Base-by-base conservation (phyloP, 64 coral and sea anemone species). In the Astreopora myriophthalma region DNA sequence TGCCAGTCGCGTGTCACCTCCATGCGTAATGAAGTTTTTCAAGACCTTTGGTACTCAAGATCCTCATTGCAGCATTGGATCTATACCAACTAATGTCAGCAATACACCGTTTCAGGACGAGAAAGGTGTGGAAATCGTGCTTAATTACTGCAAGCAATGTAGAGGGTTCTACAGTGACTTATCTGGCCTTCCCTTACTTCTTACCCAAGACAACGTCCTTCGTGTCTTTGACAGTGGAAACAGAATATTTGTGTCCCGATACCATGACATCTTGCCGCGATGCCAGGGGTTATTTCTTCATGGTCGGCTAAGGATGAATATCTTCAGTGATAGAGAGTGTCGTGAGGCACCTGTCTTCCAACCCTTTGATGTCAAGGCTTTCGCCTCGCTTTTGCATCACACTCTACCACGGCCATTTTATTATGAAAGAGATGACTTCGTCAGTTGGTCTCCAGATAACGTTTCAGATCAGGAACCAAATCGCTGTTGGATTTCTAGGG, bases 161-260 rank as follows among this genome's bases (percentile, higher is more conserved):
- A 8, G 25, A 57, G 37, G 8, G 8, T 83, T 91, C 19, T 35
- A 2, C 27, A 24, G 49, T 33, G 12, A 40, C n/a, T 79, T 91
- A 32, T 25, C 64, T 38, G 89, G 89, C 8, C 76, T 91, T 11
- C 89, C 89, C 2, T 71, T 91, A 40, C 69, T 91, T 35, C 66
- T 91, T 26, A 91, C 89, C 6, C 89, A 91, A 83, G 89, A 91
- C 69, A 71, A 71, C 37, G 24, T 82, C 3, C 89, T 91, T 38
- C 62, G 78, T 26, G 78, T 58, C 7, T 83, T 91, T 58, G 63
- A 79, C 28, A 5, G 5, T 12, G 12, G 1, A 1, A 7, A 69
- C 42, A 76, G 63, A 26, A 79, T 33, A 19, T 91, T 82, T 37
- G 40, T 69, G 8, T 81, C 70, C 48, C 44, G 37, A 8, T 83